Evolutionary conservation across 2,888 invertebrate genomes (phyloP), one percentile per base, ranked within the genome.

Genomic region (Cerastis rubricosa): DNA sequence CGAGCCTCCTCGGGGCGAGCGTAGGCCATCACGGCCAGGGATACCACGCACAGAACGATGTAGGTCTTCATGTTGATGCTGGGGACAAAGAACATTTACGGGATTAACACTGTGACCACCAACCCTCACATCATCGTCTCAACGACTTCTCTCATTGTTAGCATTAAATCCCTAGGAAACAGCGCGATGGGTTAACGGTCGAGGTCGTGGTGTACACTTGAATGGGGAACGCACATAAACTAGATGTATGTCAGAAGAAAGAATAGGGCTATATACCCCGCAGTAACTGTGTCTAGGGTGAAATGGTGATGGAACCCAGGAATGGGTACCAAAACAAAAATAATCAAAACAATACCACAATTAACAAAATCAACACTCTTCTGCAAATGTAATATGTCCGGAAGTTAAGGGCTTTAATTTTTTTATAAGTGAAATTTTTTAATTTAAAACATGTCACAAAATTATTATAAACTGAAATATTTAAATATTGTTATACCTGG

Each of bases 21-120:
- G 0, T 84, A 67, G 3, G 87, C 89, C 35, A 89, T 74, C 1
- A 93, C 91, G 40, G 92, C 88, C 40, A 78, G 14, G 22, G 72
- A 92, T 22, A 96, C 51, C 59, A 94, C 71, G 78, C 93, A 91
- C 69, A 94, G 68, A 5, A 89, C 85, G 76, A 91, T 78, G 80
- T 92, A 76, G 68, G 85, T 74, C 61, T 91, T 88, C 90, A 90
- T 90, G 9, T 83, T 90, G 81, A 68, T 76, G 69, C 85, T 80
- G 71, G 5, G 14, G n/a, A 25, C 9, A 43, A 35, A 35, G 35
- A 25, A 64, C n/a, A 64, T 43, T 40, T 43, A 25, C 4, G 7
- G 9, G 43, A 17, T 64, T 64, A 64, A 17, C 9, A 40, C 7
- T 22, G 40, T 2, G 35, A 35, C 35, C 35, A 35, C 35, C 35